Percentiles rank a stretch among this genome's conserved stretches.
These are phyloP conservation scores for Procambarus virginalis DNA, from an alignment of 1,140 invertebrate genomes.

Conservation along the genomic window DNA sequence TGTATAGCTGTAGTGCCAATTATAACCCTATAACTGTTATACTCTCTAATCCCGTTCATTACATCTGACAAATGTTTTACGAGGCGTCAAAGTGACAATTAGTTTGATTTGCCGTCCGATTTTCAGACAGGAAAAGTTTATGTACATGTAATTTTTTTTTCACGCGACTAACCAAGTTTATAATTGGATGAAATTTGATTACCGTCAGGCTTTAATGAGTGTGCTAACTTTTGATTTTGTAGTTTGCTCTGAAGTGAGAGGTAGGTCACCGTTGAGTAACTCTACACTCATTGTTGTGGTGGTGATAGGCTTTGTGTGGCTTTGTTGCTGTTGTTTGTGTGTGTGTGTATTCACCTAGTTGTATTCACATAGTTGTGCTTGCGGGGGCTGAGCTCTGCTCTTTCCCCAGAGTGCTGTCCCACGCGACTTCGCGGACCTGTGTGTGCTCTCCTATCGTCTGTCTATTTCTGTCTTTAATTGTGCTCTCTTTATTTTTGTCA, in stretches of 20 bases:
- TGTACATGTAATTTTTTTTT: constrained; percentile 6
- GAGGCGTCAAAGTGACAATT: constrained; percentile 14
- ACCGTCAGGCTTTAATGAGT: neutral
- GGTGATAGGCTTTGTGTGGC: too few species aligned
- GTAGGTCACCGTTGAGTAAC: neutral
- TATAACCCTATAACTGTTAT: neutral
- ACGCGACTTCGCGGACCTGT: too few species aligned
- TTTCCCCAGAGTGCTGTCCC: too few species aligned
- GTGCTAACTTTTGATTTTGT: neutral
- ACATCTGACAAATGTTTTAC: neutral
- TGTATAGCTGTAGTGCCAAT: neutral
- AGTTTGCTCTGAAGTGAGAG: neutral
- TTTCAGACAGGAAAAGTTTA: constrained; percentile 2
- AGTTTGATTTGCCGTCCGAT: constrained; percentile 8
- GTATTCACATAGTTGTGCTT: too few species aligned
- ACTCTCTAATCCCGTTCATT: constrained; percentile 8
- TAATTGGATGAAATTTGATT: constrained; percentile 8
- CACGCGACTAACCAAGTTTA: neutral
- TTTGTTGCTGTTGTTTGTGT: too few species aligned
- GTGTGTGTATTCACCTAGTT: too few species aligned
- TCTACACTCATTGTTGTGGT: neutral
- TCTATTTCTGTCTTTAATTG: too few species aligned
- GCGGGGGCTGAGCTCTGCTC: too few species aligned
- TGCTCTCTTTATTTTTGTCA: too few species aligned
- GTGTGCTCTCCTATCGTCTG: too few species aligned